Evolutionary conservation across 2,113 vertebrate genomes (phyloP).

Genomic region (Pterocles orientalis): DNA sequence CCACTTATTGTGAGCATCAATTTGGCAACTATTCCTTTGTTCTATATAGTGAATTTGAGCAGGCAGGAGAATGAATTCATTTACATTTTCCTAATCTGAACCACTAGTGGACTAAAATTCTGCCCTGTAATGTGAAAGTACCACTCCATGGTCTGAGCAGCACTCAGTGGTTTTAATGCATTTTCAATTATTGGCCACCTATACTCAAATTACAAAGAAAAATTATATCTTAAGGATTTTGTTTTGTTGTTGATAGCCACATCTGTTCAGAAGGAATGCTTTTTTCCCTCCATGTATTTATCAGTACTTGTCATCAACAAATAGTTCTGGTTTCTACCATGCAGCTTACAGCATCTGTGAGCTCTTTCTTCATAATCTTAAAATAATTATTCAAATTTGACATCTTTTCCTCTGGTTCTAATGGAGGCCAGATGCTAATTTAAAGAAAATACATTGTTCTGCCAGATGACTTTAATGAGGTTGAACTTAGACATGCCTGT

Average conservation of each 20-base stretch:
- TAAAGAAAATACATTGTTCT: background rate
- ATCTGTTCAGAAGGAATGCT: background rate
- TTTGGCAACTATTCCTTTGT: background rate
- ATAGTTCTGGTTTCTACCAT: conserved; percentile 6
- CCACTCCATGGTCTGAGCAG: background rate
- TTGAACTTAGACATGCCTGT: background rate
- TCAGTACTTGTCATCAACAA: background rate
- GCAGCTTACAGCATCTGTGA: background rate
- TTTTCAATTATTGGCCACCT: background rate
- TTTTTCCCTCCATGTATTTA: background rate
- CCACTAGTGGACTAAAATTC: background rate
- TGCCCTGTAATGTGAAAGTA: background rate
- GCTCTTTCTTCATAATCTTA: background rate
- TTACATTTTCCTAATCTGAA: background rate
- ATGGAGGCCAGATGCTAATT: background rate
- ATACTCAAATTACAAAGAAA: background rate
- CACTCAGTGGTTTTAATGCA: background rate
- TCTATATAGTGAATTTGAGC: background rate
- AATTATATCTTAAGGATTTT: background rate
- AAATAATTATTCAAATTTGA: conserved; percentile 26
- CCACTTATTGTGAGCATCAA: background rate
- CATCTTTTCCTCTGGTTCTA: background rate
- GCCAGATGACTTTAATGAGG: background rate
- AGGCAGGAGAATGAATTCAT: background rate
- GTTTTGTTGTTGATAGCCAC: background rate